A percentile compares a stretch with the other conserved stretches of the same genome.
Conservation (phyloP, 2,888 invertebrate genomes). For the Drosophila mercatorum region DNA sequence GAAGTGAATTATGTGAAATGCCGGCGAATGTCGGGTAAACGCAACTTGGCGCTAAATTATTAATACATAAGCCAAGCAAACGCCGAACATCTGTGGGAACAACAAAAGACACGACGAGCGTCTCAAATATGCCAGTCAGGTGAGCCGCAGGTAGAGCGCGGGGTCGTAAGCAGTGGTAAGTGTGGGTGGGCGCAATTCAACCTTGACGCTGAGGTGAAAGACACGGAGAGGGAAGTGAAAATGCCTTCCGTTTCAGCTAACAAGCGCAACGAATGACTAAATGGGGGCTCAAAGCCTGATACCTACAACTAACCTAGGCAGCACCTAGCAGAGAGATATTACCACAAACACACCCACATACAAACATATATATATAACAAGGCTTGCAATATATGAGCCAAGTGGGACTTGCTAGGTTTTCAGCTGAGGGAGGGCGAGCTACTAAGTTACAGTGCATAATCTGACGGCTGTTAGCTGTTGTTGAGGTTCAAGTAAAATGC, state of each 20-base stretch:
- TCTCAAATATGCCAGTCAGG: conserved; percentile 60
- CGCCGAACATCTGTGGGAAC: conserved; percentile 57
- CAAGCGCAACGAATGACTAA: conserved; percentile 74
- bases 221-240: conserved; percentile 30
- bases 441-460: conserved; percentile 54
- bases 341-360: conserved; percentile 6
- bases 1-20: conserved; percentile 70
- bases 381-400: conserved; percentile 47
- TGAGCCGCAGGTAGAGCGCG: background rate
- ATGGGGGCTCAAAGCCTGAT: conserved; percentile 1
- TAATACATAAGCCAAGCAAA: conserved; percentile 64
- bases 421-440: conserved; percentile 5
- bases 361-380: conserved; percentile 20
- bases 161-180: background rate
- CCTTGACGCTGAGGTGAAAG: conserved; percentile 50
- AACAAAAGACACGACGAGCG: conserved; percentile 34
- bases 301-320: conserved; percentile 20
- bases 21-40: conserved; percentile 68
- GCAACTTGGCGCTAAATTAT: conserved; percentile 67
- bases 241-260: conserved; percentile 58
- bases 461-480: conserved; percentile 31
- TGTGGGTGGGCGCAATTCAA: conserved; percentile 31
- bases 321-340: background rate
- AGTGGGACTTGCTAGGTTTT: conserved; percentile 39
- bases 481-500: conserved; percentile 51